Base-by-base conservation (phyloP, 2,888 invertebrate species). In the Cataglyphis livida region DNA sequence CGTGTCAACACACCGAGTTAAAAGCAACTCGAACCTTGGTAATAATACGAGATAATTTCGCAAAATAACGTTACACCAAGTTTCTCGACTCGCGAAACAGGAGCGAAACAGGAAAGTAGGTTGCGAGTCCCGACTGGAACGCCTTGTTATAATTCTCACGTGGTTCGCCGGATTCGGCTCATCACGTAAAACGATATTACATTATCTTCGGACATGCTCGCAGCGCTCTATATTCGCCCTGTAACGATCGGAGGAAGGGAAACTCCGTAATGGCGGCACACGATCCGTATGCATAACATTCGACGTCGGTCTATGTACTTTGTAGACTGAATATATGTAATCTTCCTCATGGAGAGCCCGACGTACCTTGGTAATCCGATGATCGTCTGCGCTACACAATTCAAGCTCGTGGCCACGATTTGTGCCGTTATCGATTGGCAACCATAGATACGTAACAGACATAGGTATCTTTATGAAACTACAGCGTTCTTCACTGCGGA, bases 251-350 rank as follows among this genome's bases (percentile, higher is more conserved):
- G 7, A n/a, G 51, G 51, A 5, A n/a, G 59, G 41, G 70, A 48
- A 61, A 70, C 70, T 79, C 44, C 70, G 70, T 79, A 79, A 79
- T 70, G 78, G 78, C 25, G 59, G 70, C 70, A 44, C 59, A 21
- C 70, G 70, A 70, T 79, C 78, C 70, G 70, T 79, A 79, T 79
- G 78, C 78, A 59, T 79, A 79, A 79, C 78, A 79, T 59, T 79
- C 70, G 59, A 70, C 70, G 78, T 59, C 59, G 68, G 44, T 68
- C 78, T 78, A 78, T 78, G 78, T 78, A 78, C 78, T 70, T 79
- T 79, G 44, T 44, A 70, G 70, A 70, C 35, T 59, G 70, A 79
- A 61, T 79, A 79, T 70, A 70, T 70, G 78, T 79, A 79, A 79
- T 79, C 78, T 79, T 79, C 78, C 57, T 79, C 70, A 57, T 25